These are phyloP conservation scores for Chiloscyllium plagiosum DNA, from an alignment of 2,113 vertebrate species.

Conservation along the genomic window DNA sequence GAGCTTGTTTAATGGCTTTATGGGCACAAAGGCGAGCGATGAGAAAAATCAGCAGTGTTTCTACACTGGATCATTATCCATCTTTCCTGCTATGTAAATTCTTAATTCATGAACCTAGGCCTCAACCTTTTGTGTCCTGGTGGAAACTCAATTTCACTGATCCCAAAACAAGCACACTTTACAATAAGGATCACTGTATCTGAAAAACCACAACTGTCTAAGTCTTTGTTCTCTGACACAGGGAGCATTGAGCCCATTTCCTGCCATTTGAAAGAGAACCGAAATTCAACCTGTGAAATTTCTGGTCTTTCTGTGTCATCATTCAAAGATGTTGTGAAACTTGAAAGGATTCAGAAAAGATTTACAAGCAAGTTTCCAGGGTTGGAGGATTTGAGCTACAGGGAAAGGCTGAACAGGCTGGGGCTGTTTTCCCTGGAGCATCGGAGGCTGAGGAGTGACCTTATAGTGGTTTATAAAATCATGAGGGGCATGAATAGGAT, in stretches of 20 bases:
- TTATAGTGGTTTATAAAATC: too few species aligned
- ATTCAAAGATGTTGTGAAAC: too few species aligned
- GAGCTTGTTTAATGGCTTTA: neutral
- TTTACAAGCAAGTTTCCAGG: too few species aligned
- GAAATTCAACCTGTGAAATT: neutral
- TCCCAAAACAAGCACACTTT: neutral
- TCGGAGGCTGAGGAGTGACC: too few species aligned
- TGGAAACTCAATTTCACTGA: neutral
- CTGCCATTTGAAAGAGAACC: neutral
- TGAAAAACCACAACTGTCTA: neutral
- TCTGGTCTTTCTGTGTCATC: neutral
- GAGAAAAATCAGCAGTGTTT: neutral
- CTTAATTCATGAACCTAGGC: neutral
- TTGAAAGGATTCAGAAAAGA: too few species aligned
- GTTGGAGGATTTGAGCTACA: too few species aligned
- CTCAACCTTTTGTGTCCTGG: neutral
- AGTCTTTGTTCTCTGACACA: neutral
- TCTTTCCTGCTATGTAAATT: neutral
- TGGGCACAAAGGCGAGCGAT: neutral
- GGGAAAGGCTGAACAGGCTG: too few species aligned
- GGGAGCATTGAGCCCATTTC: neutral
- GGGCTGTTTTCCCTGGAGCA: too few species aligned
- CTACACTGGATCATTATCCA: neutral
- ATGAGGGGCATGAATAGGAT: too few species aligned
- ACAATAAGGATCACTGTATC: neutral